Percentiles rank a stretch among this genome's conserved stretches.
Conservation (phyloP, 2,888 invertebrate genomes). For the Ophraella communa region DNA sequence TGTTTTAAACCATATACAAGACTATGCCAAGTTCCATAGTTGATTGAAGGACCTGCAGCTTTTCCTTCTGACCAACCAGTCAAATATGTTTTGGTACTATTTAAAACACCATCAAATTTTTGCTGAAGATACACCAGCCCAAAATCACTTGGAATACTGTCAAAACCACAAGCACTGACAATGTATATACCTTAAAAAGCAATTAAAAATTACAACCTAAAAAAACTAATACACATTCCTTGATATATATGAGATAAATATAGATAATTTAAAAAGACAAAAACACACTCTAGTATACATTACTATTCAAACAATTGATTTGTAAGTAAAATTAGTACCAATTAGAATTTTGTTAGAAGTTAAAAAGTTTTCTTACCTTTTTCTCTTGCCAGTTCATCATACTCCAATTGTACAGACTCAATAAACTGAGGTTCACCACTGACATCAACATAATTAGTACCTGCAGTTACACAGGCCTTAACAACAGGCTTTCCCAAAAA, state of each 20-base stretch:
- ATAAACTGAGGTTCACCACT: slow-evolving; percentile 84
- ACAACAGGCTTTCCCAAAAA: slow-evolving; percentile 91
- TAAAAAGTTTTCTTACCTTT: slow-evolving; percentile 59
- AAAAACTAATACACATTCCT: slow-evolving; percentile 3
- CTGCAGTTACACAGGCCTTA: slow-evolving; percentile 77
- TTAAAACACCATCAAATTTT: slow-evolving; percentile 80
- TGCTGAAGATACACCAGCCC: slow-evolving; percentile 80
- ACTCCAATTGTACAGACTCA: slow-evolving; percentile 70
- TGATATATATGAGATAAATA: too few relatives aligned
- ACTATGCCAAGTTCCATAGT: slow-evolving; percentile 92
- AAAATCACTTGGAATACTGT: slow-evolving; percentile 89
- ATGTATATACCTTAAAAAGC: slow-evolving; percentile 73
- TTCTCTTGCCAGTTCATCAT: slow-evolving; percentile 75
- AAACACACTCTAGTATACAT: too few relatives aligned
- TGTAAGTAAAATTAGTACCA: too few relatives aligned
- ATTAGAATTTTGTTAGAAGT: too few relatives aligned
- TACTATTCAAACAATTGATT: too few relatives aligned
- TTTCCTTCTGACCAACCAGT: slow-evolving; percentile 50
- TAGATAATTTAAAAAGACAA: too few relatives aligned
- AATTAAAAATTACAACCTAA: slow-evolving; percentile 9
- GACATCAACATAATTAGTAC: slow-evolving; percentile 90
- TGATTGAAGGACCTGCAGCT: slow-evolving; percentile 64
- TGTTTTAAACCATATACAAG: slow-evolving; percentile 78
- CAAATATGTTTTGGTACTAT: slow-evolving; percentile 79
- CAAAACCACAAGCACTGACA: slow-evolving; percentile 92